Conservation (phyloP, 2,797 vertebrate species). For the Hylomyscus alleni region DNA sequence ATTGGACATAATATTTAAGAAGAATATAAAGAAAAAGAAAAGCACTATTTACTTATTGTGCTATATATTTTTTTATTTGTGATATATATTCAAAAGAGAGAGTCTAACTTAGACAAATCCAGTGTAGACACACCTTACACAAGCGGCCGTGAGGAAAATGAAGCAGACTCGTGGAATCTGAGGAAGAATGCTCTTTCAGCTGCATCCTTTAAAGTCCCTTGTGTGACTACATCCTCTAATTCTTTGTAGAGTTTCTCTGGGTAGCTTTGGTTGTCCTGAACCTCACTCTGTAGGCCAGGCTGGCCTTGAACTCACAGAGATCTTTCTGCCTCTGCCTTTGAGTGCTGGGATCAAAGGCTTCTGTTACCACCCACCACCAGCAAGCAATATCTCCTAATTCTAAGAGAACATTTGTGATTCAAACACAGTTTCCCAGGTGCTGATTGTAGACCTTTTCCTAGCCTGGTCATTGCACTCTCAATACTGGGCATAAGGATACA, state of each 20-base stretch:
- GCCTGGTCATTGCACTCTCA: not conserved
- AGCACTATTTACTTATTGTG: not conserved
- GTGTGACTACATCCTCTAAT: not conserved
- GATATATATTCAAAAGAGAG: constrained; percentile 24
- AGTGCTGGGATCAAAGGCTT: not conserved
- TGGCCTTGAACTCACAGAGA: not conserved
- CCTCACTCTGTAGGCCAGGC: not conserved
- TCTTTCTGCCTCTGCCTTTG: not conserved
- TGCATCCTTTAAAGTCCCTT: not conserved
- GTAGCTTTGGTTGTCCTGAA: not conserved
- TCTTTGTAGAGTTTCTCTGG: not conserved
- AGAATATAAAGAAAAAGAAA: constrained; percentile 60
- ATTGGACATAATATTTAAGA: constrained; percentile 42
- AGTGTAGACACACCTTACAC: not conserved
- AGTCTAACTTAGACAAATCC: constrained; percentile 9
- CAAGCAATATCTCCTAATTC: not conserved
- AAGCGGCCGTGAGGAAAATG: not conserved
- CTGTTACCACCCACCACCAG: not conserved
- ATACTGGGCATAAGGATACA: not conserved
- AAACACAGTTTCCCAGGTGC: not conserved
- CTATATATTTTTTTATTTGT: not conserved
- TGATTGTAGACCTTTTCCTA: not conserved
- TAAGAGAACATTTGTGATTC: not conserved
- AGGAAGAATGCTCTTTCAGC: not conserved
- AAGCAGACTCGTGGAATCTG: not conserved